Base-by-base conservation (phyloP, 2,113 vertebrate genomes). In the Ahaetulla prasina region DNA sequence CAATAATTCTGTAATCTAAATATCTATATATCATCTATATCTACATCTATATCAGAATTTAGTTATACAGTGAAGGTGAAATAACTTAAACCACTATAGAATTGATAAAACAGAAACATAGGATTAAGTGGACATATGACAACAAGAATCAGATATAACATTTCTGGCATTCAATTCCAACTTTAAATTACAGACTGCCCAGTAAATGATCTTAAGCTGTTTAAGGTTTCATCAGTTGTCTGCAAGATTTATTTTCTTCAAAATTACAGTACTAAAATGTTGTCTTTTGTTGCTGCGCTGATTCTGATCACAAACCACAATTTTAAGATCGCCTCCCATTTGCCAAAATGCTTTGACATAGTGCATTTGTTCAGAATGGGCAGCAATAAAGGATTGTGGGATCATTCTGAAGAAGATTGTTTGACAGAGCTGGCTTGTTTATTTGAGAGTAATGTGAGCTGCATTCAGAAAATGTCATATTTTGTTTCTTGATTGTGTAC, bases 401-500 rank as follows among this genome's bases (percentile, higher is more conserved):
- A 97, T 98, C 97, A 97, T 97, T 97, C 96, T 97, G 97, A 97
- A 97, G 96, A 97, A 96, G 97, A 97, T 97, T 98, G 97, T 98
- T 98, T 98, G 97, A 98, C 97, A 98, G 97, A 96, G 96, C 89
- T 95, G 98, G 98, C 98, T 98, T 98, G 96, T 97, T 97, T 98
- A 98, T 97, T 97, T 97, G 97, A 96, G 88, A 93, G 97, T 98
- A 98, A 98, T 97, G 95, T 98, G 98, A 98, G 96, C 97, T 96
- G 96, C 96, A 95, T 97, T 96, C 96, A 98, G 97, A 98, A 97
- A 97, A 97, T 97, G 97, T 97, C 96, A 97, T 97, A 97, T 98
- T 98, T 98, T 98, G 97, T 97, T 98, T 98, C 97, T 97, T 98
- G 97, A 97, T 97, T 98, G 97, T 98, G 97, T 98, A 98, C 97